These are phyloP conservation scores for Pseudomyrmex cubaensis DNA, from an alignment of 1,140 invertebrate genomes.

Conservation along the genomic window DNA sequence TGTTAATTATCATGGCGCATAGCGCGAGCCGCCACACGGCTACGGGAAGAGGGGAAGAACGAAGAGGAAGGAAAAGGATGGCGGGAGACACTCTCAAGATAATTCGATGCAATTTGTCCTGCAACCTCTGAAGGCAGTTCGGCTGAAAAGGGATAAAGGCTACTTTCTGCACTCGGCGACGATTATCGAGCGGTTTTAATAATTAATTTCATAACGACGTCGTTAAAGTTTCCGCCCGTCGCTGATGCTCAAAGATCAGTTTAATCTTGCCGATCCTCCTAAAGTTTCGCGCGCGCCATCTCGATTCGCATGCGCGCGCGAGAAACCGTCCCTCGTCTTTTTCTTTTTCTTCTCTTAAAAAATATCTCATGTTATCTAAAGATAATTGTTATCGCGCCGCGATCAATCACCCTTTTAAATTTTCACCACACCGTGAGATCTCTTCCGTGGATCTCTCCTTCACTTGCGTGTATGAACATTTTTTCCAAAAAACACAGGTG, in stretches of 20 bases:
- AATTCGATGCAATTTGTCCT: conserved; percentile 73
- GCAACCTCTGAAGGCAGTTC: conserved; percentile 60
- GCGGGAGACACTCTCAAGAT: conserved; percentile 51
- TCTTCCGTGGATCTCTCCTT: background rate
- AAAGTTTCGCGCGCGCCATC: conserved; percentile 44
- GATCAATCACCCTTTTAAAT: background rate
- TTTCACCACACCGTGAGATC: conserved; percentile 4
- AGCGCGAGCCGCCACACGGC: background rate
- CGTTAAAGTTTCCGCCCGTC: conserved; percentile 58
- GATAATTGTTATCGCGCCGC: conserved; percentile 26
- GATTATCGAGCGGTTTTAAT: conserved; percentile 72
- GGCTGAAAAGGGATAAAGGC: conserved; percentile 60
- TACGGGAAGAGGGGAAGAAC: conserved; percentile 9
- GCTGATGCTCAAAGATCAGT: conserved; percentile 61
- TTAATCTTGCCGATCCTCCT: conserved; percentile 55
- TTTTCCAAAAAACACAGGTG: background rate
- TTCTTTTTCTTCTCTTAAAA: background rate
- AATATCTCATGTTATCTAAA: conserved; percentile 4
- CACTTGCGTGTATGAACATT: background rate
- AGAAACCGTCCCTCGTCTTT: background rate
- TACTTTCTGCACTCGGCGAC: conserved; percentile 59
- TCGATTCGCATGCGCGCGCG: background rate
- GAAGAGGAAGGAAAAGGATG: background rate
- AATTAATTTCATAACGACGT: conserved; percentile 72
- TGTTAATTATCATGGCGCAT: conserved; percentile 59